Base-by-base conservation (phyloP, 2,797 vertebrate species). In the Esox lucius region DNA sequence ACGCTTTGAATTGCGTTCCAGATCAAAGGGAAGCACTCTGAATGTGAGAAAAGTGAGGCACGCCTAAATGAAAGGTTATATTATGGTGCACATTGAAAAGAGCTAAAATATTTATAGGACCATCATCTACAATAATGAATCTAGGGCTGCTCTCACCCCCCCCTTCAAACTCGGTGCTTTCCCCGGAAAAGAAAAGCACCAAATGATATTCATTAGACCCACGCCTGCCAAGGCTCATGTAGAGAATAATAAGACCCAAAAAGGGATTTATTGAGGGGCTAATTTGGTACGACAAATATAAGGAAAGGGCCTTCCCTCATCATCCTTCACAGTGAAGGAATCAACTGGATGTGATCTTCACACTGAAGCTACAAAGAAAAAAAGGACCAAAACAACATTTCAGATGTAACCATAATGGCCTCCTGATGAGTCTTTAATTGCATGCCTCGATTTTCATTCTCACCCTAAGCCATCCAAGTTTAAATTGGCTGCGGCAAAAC, bases 381-480 rank as follows among this genome's bases (percentile, higher is more conserved):
- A 42, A 46, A 46, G 67, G 17, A 68, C n/a, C 39, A 70, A 49
- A 72, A 53, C 49, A 66, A 56, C 46, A 66, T 75, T 68, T 74
- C 46, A 75, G 80, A 80, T 31, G 28, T 53, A 31, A 68, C 75
- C 22, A 75, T 84, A 84, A 84, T 80, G 68, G 74, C 39, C 6
- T 74, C 71, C 69, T 84, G 85, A 84, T 87, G 82, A 35, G n/a
- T 70, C 82, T 87, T 90, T 90, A 86, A 89, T 84, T 85, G 77
- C 76, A 61, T 3, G 28, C 73, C 73, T 73, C 70, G 48, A 77
- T 74, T 68, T 78, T 76, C 51, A 33, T 24, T 68, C 78, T 42
- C 35, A 39, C 35, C 35, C 75, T 35, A 24, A 66, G 80, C 80
- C 73, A 26, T 56, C 69, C 70, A 16, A 39, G 68, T 81, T 73